A percentile compares a stretch with the other conserved stretches of the same genome.
phyloP scores from a whole-genome alignment of 2,888 invertebrate species.

The Polietes domitor region DNA sequence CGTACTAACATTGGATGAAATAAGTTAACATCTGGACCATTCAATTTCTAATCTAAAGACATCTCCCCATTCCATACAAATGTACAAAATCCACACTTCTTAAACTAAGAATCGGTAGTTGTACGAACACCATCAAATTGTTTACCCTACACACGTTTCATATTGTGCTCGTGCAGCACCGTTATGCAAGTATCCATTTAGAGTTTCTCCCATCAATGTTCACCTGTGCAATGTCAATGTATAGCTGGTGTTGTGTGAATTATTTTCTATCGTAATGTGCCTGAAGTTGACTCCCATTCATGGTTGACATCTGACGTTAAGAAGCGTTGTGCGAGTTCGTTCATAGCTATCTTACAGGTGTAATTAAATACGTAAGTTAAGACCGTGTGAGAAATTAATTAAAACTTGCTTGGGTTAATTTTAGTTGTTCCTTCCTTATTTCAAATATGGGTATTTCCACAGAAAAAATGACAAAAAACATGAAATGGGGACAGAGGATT shows the following conservation, averaged over 20 bases:
- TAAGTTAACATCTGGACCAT: too few relatives aligned
- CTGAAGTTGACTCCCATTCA: constrained; percentile 32
- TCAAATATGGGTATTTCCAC: too few relatives aligned
- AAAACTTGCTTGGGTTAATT: constrained; percentile 65
- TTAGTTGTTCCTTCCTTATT: constrained; percentile 24
- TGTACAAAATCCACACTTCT: too few relatives aligned
- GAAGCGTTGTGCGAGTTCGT: too few relatives aligned
- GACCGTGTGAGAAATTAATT: constrained; percentile 71
- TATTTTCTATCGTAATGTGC: neutral
- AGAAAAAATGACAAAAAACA: too few relatives aligned
- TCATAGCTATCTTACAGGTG: constrained; percentile 66
- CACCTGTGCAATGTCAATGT: constrained; percentile 46
- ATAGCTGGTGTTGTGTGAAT: too few relatives aligned
- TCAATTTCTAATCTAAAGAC: too few relatives aligned
- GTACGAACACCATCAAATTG: constrained; percentile 57
- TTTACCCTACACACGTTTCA: constrained; percentile 57
- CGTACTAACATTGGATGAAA: too few relatives aligned
- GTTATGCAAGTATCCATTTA: constrained; percentile 20
- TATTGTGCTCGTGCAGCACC: constrained; percentile 55
- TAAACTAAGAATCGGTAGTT: too few relatives aligned
- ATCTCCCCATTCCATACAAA: too few relatives aligned
- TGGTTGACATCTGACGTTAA: constrained; percentile 46
- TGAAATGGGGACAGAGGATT: too few relatives aligned
- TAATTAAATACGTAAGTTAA: constrained; percentile 70
- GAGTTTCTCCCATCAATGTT: constrained; percentile 36